Base-by-base conservation (phyloP, 1,140 invertebrate species). In the Drosophila tropicalis region DNA sequence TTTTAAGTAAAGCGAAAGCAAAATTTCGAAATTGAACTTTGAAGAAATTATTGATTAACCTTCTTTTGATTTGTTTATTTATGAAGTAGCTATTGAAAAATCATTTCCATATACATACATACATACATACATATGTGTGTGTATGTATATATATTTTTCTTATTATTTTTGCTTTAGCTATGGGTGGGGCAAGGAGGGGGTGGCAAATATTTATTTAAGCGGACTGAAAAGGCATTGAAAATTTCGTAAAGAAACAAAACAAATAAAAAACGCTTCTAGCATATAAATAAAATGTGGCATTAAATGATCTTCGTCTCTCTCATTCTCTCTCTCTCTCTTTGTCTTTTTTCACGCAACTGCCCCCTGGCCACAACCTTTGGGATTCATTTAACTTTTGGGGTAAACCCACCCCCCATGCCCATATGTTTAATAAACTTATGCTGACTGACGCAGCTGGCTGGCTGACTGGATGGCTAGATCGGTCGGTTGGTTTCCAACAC, bases 281-380 rank as follows among this genome's bases (percentile, higher is more conserved):
- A 76, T 87, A 87, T 86, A 86, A 87, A 87, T 86, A 86, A 86
- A 86, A 86, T 86, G 83, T 87, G 83, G 83, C 83, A 86, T 86
- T 75, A 80, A 79, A 84, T 84, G 69, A 72, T 76, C 57, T 58
- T 56, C 32, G 10, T 25, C 19, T 51, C 17, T 19, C 17, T 51
- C 15, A 22, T 17, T 47, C 7, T 47, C 7, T 51, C 44, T 22
- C 44, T 51, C 44, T 51, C 44, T 10, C 17, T 51, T 29, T 54
- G 17, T 29, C 29, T 29, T 29, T 29, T 29, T 29, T 29, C 29
- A 29, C 29, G 6, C 63, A 13, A 6, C 32, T 60, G 57, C 54
- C 34, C 19, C 51, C 32, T 10, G 10, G 17, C 44, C 17, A 5
- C 44, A 51, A 51, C 17, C 17, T 22, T 51, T 51, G 44, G 17